Evolutionary conservation across 2,113 vertebrate species (phyloP).

Genomic region (Embiotoca jacksoni): DNA sequence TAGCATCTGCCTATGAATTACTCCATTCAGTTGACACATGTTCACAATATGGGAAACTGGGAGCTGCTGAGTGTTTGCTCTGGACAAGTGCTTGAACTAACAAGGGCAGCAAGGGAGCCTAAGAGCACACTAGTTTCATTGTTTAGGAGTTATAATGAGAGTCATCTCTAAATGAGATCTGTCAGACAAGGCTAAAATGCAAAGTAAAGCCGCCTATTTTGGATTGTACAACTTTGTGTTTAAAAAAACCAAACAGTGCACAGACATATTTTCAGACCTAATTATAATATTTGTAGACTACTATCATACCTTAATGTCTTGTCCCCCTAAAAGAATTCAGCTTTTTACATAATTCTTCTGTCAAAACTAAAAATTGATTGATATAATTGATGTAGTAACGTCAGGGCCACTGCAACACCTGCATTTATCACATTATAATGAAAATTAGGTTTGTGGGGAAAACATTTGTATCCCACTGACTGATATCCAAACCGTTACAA

Average conservation of each 20-base stretch:
- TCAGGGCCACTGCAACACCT: no score
- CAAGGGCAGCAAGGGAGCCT: conserved; percentile 12
- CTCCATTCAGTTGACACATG: conserved; percentile 63
- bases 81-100: conserved; percentile 14
- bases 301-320: no score
- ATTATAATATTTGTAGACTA: no score
- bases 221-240: background rate
- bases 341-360: no score
- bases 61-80: conserved; percentile 33
- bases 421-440: no score
- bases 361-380: no score
- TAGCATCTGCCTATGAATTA: conserved; percentile 59
- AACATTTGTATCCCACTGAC: no score
- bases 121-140: conserved; percentile 13
- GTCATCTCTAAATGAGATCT: background rate
- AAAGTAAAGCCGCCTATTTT: background rate
- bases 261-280: no score
- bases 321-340: no score
- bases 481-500: background rate
- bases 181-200: background rate
- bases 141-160: background rate
- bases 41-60: conserved; percentile 54
- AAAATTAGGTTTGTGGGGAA: no score
- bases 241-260: background rate
- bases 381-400: no score